phyloP scores from a whole-genome alignment of 2,888 invertebrate genomes.

The Ctenicera cuprea region DNA sequence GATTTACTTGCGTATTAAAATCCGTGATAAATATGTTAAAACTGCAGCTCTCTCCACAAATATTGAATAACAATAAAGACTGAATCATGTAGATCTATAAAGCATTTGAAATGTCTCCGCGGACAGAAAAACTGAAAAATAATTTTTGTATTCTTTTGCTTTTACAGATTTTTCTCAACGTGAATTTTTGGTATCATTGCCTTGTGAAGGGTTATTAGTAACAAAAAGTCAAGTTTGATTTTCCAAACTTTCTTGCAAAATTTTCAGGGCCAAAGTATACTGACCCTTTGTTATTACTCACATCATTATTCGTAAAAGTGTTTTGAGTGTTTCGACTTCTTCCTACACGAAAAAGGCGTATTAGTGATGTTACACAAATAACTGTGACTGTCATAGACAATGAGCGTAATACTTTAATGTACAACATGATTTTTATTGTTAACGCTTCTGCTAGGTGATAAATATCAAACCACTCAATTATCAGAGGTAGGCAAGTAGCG shows the following conservation, averaged over 20 bases:
- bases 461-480: background rate
- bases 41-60: background rate
- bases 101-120: too few relatives aligned
- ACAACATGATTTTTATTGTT: background rate
- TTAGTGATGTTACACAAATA: constrained; percentile 18
- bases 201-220: too few relatives aligned
- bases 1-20: constrained; percentile 32
- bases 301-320: background rate
- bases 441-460: background rate
- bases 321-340: background rate
- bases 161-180: too few relatives aligned
- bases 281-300: constrained; percentile 12
- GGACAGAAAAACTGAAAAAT: too few relatives aligned
- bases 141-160: too few relatives aligned
- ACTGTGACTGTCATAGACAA: constrained; percentile 4
- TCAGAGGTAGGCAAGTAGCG: background rate
- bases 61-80: background rate
- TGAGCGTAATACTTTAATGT: background rate
- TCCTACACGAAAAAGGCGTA: constrained; percentile 14
- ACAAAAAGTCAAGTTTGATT: background rate
- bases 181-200: too few relatives aligned
- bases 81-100: background rate
- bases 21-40: constrained; percentile 13
- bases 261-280: background rate
- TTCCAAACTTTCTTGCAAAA: background rate